phyloP scores from a whole-genome alignment of 37 sponge, comb jelly and placozoan genomes.

The Lycopodina hypogea region DNA sequence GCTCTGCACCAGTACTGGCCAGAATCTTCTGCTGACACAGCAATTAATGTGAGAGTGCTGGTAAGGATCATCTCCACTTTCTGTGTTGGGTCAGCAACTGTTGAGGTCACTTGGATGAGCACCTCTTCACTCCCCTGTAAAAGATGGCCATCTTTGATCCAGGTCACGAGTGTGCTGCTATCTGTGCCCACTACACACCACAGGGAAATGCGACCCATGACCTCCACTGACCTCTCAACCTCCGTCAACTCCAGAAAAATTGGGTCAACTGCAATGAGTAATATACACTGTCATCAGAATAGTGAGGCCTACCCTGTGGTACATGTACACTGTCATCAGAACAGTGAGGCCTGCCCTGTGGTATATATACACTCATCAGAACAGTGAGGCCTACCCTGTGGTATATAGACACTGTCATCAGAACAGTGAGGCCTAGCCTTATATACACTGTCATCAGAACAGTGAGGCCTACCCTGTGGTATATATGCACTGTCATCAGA shows the following conservation, averaged over 20 bases:
- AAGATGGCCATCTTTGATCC: constrained; percentile 34
- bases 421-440: no score
- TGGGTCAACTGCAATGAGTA: no score
- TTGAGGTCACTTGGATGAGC: neutral
- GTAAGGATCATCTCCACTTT: neutral
- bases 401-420: no score
- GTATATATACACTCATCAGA: no score
- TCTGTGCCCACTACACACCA: constrained; percentile 14
- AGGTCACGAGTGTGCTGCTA: constrained; percentile 18
- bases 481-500: no score
- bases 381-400: no score
- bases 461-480: no score
- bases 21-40: neutral
- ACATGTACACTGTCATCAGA: no score
- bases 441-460: no score
- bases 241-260: neutral
- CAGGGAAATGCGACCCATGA: neutral
- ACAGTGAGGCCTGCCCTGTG: no score
- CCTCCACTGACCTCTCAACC: neutral
- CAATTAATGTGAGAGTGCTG: neutral
- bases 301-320: no score
- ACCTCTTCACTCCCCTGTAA: neutral
- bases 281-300: no score
- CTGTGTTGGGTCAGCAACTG: neutral
- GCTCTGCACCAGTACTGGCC: constrained; percentile 1